A percentile compares a stretch with the other conserved stretches of the same genome.
Conservation (phyloP, 2,888 invertebrate genomes). For the Chrysina gloriosa region DNA sequence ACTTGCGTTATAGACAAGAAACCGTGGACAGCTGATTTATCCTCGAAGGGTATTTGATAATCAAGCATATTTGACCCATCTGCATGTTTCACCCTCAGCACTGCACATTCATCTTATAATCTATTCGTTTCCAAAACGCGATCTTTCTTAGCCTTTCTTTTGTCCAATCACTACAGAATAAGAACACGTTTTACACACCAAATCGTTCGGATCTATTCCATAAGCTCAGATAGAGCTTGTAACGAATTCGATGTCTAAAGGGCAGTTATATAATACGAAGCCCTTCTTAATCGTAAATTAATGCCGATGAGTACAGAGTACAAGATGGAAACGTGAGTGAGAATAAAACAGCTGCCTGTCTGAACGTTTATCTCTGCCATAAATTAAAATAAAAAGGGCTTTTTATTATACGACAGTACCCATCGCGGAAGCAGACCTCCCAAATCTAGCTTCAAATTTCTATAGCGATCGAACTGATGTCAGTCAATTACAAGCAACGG, state of each 20-base stretch:
- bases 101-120: constrained; percentile 15
- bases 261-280: constrained; percentile 9
- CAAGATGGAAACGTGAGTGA: too few relatives aligned
- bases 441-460: constrained; percentile 36
- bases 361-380: neutral
- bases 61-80: constrained; percentile 31
- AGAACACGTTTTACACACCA: constrained; percentile 13
- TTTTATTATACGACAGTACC: constrained; percentile 14
- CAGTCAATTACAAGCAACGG: neutral
- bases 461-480: neutral
- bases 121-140: neutral
- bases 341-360: constrained; percentile 40
- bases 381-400: constrained; percentile 1
- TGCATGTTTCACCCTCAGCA: neutral
- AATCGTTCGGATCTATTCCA: constrained; percentile 11
- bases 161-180: neutral
- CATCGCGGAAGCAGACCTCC: constrained; percentile 40
- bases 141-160: neutral
- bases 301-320: too few relatives aligned
- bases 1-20: constrained; percentile 32
- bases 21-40: constrained; percentile 44
- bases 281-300: too few relatives aligned
- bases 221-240: constrained; percentile 24
- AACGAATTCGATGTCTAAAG: constrained; percentile 9
- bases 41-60: neutral